These are phyloP conservation scores for Oligia latruncula DNA, from an alignment of 2,888 invertebrate species.

Conservation along the genomic window DNA sequence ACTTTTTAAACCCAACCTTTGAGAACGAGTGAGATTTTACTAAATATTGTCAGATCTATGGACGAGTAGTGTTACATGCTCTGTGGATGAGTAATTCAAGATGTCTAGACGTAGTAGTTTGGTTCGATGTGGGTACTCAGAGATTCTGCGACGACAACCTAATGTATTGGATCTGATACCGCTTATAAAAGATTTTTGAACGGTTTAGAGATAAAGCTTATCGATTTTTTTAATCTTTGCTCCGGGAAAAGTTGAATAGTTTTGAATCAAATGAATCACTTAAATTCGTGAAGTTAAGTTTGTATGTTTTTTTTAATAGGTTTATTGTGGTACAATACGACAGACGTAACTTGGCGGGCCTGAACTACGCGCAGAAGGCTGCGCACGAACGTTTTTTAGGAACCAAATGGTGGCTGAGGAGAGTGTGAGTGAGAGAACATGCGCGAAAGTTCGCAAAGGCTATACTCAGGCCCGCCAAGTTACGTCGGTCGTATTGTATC, in stretches of 20 bases:
- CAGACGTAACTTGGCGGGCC: too few relatives aligned
- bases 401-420: too few relatives aligned
- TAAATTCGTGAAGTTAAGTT: neutral
- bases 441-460: too few relatives aligned
- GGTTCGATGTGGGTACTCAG: slow-evolving; percentile 24
- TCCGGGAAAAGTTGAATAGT: neutral
- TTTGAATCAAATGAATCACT: neutral
- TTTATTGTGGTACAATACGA: neutral
- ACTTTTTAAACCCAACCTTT: slow-evolving; percentile 27
- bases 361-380: too few relatives aligned
- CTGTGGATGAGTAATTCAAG: slow-evolving; percentile 37
- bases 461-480: too few relatives aligned
- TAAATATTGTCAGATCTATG: slow-evolving; percentile 26
- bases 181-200: slow-evolving; percentile 24
- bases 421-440: too few relatives aligned
- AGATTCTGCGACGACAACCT: slow-evolving; percentile 28
- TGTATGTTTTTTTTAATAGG: neutral
- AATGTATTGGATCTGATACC: slow-evolving; percentile 39
- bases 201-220: slow-evolving; percentile 2
- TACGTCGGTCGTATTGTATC: neutral
- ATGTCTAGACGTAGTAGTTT: slow-evolving; percentile 50
- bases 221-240: neutral
- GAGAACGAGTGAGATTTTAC: slow-evolving; percentile 19
- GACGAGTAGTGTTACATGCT: slow-evolving; percentile 9
- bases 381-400: too few relatives aligned